Conservation (phyloP, 2,797 vertebrate genomes). For the Prionace glauca region DNA sequence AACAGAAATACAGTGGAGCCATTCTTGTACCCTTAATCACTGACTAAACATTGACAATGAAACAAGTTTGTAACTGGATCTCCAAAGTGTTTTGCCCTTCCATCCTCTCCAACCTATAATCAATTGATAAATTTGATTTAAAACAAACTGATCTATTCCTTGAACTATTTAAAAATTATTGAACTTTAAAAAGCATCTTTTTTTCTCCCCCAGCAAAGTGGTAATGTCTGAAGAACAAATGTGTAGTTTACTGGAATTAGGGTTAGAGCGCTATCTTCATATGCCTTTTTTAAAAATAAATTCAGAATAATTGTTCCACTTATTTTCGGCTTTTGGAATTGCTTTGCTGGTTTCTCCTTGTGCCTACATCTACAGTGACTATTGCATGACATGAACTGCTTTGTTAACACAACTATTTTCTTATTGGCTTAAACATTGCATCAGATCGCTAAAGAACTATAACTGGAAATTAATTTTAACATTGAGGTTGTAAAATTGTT, state of each 20-base stretch:
- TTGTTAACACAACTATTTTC: conserved; percentile 28
- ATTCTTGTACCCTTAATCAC: background rate
- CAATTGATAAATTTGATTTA: background rate
- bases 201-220: background rate
- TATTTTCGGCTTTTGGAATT: conserved; percentile 32
- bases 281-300: background rate
- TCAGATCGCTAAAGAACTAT: conserved; percentile 23
- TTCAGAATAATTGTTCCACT: background rate
- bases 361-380: conserved; percentile 4
- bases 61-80: conserved; percentile 9
- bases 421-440: conserved; percentile 23
- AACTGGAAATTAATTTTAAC: conserved; percentile 31
- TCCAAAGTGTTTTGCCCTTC: background rate
- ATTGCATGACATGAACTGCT: conserved; percentile 34
- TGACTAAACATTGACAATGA: background rate
- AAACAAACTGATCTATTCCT: background rate
- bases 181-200: background rate
- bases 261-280: conserved; percentile 9
- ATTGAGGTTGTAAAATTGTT: conserved; percentile 10
- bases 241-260: conserved; percentile 13
- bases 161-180: conserved; percentile 13
- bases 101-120: background rate
- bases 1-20: background rate
- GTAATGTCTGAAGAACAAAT: conserved; percentile 8
- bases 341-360: conserved; percentile 18